These are phyloP conservation scores for Aviceda subcristata DNA, from an alignment of 2,113 vertebrate genomes.

Conservation along the genomic window DNA sequence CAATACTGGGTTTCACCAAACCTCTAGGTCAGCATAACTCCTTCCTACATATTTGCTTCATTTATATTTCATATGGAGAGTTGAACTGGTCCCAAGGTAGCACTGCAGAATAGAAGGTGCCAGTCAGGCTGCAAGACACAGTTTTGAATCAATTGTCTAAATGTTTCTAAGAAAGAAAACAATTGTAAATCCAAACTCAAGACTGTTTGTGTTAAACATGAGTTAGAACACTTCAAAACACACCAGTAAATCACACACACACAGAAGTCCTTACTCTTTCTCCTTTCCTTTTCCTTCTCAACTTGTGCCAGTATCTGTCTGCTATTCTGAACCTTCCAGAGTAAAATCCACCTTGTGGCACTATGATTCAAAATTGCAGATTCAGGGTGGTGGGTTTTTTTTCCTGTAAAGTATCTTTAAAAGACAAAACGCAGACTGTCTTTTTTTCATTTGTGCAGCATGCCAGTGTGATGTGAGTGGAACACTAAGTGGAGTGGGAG, in stretches of 20 bases:
- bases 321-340: neutral
- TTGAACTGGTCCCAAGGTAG: neutral
- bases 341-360: neutral
- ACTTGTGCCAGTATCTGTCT: neutral
- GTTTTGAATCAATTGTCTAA: neutral
- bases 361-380: neutral
- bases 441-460: conserved; percentile 69
- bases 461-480: conserved; percentile 87
- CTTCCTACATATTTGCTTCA: neutral
- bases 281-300: neutral
- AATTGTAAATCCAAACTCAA: neutral
- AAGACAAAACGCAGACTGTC: neutral
- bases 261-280: neutral
- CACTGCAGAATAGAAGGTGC: neutral
- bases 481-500: conserved; percentile 84
- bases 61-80: neutral
- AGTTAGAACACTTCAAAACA: neutral
- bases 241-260: neutral
- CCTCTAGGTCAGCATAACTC: neutral
- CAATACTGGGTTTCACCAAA: neutral
- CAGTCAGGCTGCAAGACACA: neutral
- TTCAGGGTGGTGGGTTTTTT: neutral
- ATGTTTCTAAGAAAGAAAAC: neutral
- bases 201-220: neutral
- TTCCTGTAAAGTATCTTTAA: neutral